phyloP scores from a whole-genome alignment of 2,113 vertebrate genomes.

The Thunnus maccoyii region DNA sequence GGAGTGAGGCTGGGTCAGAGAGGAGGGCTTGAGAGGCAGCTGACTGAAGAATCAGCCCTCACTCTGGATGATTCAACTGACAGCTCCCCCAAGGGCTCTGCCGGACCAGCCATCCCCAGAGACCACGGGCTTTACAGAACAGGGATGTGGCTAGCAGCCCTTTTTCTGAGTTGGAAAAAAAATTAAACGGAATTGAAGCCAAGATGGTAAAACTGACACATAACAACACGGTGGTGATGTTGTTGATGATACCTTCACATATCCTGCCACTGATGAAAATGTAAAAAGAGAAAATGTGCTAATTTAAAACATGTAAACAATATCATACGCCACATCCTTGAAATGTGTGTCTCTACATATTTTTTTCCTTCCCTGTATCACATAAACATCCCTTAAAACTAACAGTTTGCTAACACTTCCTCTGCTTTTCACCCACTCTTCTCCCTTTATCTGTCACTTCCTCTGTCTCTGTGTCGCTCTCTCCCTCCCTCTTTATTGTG shows the following conservation, averaged over 20 bases:
- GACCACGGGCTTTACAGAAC: slow-evolving; percentile 63
- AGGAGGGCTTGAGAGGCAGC: slow-evolving; percentile 84
- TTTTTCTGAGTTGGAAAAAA: slow-evolving; percentile 11
- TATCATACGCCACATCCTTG: slow-evolving; percentile 11
- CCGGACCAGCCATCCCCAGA: slow-evolving; percentile 66
- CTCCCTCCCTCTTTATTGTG: slow-evolving; percentile 48
- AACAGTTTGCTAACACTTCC: slow-evolving; percentile 45
- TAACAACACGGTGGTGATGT: slow-evolving; percentile 16
- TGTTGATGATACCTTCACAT: slow-evolving; percentile 35
- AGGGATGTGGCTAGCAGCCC: slow-evolving; percentile 68
- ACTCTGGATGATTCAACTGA: slow-evolving; percentile 84
- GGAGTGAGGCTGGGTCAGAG: slow-evolving; percentile 80
- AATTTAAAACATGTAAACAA: slow-evolving; percentile 63
- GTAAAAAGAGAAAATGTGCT: slow-evolving; percentile 44
- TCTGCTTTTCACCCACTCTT: slow-evolving; percentile 71
- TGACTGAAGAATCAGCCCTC: slow-evolving; percentile 85
- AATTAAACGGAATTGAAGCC: slow-evolving; percentile 38
- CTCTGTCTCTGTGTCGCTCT: slow-evolving; percentile 30
- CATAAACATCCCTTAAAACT: slow-evolving; percentile 52
- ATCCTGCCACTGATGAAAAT: slow-evolving; percentile 27
- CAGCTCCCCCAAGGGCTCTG: slow-evolving; percentile 75
- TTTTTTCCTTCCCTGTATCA: slow-evolving; percentile 13
- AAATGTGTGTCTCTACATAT: slow-evolving; percentile 31
- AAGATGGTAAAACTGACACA: slow-evolving; percentile 24
- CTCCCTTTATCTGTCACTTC: slow-evolving; percentile 59